Base-by-base conservation (phyloP, 2,113 vertebrate genomes). In the Turnix velox region DNA sequence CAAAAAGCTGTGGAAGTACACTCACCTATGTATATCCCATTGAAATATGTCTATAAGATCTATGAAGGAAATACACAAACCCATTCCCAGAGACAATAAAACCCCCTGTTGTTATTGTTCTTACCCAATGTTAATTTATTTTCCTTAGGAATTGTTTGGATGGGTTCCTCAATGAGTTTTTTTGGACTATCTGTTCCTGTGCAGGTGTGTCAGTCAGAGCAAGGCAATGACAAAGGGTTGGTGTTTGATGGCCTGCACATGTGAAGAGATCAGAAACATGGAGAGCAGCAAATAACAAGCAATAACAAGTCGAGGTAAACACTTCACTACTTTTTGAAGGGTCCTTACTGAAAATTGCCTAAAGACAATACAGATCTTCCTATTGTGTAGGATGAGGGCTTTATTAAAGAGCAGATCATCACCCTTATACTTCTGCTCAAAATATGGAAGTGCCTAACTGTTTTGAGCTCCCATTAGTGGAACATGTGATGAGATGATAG, bases 221-320 rank as follows among this genome's bases (percentile, higher is more conserved):
- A 42, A 40, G 25, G 13, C 3, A 12, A 8, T 42, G 49, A 19
- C 33, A 24, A 52, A 69, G 27, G 37, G 25, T 40, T 83, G n/a
- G 39, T 91, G 37, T 23, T 52, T 65, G 63, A 23, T 15, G 18
- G 5, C 12, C 31, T 1, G 0, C 13, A 8, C 2, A 1, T 4
- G 18, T 76, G 33, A 84, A 83, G 27, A 39, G 39, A 69, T 49
- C 42, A 55, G 55, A 86, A 83, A 28, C 42, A 39, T 67, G 59
- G 46, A 62, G 16, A 43, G 22, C 4, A 33, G 18, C n/a, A 42
- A 43, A 45, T 4, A 61, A 45, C 5, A 61, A 69, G 25, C 13
- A 82, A 23, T 27, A 61, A 45, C 28, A 66, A 80, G 8, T 28
- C 39, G 31, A 63, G n/a, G 24, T 37, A 86, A 88, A 55, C 24